A percentile compares a stretch with the other conserved stretches of the same genome.
phyloP scores from a whole-genome alignment of 2,888 invertebrate species.

The Yponomeuta plumbellus region DNA sequence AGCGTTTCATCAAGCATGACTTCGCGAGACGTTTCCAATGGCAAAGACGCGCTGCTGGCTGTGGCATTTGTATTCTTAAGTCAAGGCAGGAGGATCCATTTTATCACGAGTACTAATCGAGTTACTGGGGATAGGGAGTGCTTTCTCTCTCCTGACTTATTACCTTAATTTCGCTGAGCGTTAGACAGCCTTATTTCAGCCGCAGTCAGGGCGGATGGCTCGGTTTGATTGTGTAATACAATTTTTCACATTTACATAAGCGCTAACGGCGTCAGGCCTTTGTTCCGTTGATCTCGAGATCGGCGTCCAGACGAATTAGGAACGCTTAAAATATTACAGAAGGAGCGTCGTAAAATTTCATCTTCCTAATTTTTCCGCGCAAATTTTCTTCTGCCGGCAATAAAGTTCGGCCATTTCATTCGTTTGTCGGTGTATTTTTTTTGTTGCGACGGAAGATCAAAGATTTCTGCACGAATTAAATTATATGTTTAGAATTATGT shows the following conservation, averaged over 20 bases:
- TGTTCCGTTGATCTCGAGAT: neutral
- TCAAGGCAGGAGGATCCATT: neutral
- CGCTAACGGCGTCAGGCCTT: neutral
- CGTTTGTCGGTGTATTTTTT: neutral
- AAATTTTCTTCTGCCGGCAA: neutral
- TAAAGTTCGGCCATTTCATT: neutral
- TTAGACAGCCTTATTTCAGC: neutral
- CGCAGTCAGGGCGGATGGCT: neutral
- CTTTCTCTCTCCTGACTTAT: neutral
- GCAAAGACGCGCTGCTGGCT: neutral
- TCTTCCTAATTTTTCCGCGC: neutral
- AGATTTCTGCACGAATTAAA: neutral
- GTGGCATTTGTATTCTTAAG: neutral
- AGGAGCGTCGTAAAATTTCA: neutral
- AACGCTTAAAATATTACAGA: neutral
- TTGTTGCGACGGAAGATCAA: neutral
- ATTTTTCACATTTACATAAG: slow-evolving; percentile 3
- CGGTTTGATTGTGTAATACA: neutral
- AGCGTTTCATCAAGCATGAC: neutral
- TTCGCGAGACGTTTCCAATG: neutral
- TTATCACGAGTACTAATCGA: neutral
- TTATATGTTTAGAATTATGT: neutral
- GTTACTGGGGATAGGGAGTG: neutral
- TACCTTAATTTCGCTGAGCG: neutral
- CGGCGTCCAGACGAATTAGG: neutral